Evolutionary conservation across 2,113 vertebrate genomes (phyloP).

Genomic region (Brachirus orientalis): DNA sequence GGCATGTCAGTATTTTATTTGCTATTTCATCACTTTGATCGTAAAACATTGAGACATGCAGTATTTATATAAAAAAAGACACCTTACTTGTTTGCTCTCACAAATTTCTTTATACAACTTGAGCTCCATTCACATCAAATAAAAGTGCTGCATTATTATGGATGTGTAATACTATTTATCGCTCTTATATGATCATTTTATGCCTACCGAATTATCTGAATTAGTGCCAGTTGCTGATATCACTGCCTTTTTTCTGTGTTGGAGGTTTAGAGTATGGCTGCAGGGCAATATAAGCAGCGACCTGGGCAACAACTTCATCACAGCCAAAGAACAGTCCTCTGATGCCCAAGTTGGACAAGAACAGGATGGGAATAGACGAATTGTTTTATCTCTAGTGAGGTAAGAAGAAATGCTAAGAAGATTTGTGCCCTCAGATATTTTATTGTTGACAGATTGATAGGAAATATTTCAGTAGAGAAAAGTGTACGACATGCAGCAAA

Average conservation of each 20-base stretch:
- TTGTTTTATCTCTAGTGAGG: conserved; percentile 76
- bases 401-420: conserved; percentile 60
- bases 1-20: too few species aligned
- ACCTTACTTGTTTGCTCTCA: too few species aligned
- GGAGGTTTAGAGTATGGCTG: conserved; percentile 85
- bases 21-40: too few species aligned
- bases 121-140: too few species aligned
- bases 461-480: too few species aligned
- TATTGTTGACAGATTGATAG: neutral
- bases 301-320: conserved; percentile 44
- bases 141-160: neutral
- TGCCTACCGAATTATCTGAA: neutral
- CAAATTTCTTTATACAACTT: too few species aligned
- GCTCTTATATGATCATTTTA: neutral
- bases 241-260: conserved; percentile 4
- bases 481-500: neutral
- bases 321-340: neutral
- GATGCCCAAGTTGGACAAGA: conserved; percentile 40
- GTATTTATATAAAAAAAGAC: too few species aligned
- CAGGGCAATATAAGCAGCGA: conserved; percentile 82
- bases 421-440: neutral
- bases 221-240: neutral
- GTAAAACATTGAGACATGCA: too few species aligned
- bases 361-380: conserved; percentile 71
- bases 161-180: neutral